phyloP scores from a whole-genome alignment of 2,797 vertebrate genomes.

The Artibeus lituratus region DNA sequence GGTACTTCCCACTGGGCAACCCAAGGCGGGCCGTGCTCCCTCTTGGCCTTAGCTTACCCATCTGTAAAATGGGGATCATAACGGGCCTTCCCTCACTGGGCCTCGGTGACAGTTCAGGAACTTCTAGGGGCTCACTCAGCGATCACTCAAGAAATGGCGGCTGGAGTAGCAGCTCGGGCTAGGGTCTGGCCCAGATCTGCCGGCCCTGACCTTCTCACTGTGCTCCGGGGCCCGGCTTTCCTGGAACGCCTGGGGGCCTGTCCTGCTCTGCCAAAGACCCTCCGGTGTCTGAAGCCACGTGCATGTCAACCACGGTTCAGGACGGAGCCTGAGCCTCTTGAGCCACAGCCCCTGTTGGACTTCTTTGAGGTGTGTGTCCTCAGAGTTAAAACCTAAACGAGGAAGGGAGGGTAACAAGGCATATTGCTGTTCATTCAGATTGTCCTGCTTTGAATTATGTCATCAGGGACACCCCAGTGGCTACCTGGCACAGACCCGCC shows the following conservation, averaged over 20 bases:
- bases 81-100: not conserved
- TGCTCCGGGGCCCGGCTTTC: fast-evolving
- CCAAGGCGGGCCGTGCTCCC: not conserved
- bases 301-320: not conserved
- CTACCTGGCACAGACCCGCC: not conserved
- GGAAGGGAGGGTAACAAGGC: conserved; percentile 60
- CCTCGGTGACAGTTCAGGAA: not conserved
- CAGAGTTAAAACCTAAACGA: conserved; percentile 74
- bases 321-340: conserved; percentile 55
- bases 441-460: conserved; percentile 2
- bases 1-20: not conserved
- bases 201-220: not conserved
- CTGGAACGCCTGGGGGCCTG: fast-evolving
- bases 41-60: not conserved
- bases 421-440: not conserved
- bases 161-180: not conserved
- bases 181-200: not conserved
- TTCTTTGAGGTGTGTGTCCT: conserved; percentile 71
- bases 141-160: not conserved
- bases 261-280: not conserved
- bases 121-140: not conserved
- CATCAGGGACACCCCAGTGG: not conserved
- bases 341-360: conserved; percentile 65
- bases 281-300: not conserved
- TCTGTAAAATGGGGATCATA: not conserved